phyloP scores from a whole-genome alignment of 2,888 invertebrate species.

The Galeopsomyia nigrocyanea region DNA sequence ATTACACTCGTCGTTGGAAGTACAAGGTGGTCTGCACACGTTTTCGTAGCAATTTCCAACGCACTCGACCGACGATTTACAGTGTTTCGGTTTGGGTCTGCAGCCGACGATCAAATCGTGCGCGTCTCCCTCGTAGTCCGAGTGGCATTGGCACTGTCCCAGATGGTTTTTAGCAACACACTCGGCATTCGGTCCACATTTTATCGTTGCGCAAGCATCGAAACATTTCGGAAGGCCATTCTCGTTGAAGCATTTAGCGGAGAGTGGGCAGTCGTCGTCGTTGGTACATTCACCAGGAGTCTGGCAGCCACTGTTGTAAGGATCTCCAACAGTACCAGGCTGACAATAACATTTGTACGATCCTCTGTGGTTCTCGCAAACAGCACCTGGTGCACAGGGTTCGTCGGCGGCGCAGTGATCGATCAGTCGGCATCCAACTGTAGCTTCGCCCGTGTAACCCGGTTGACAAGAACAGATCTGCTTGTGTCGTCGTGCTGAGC shows the following conservation, averaged over 20 bases:
- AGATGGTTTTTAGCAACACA: constrained; percentile 83
- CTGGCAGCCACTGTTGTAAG: constrained; percentile 86
- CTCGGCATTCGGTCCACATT: constrained; percentile 88
- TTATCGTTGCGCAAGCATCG: constrained; percentile 83
- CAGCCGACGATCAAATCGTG: constrained; percentile 80
- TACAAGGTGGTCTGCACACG: constrained; percentile 85
- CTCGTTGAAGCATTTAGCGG: constrained; percentile 81
- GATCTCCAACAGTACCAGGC: constrained; percentile 84
- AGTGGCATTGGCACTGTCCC: constrained; percentile 83
- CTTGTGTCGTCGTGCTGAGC: constrained; percentile 85
- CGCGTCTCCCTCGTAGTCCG: constrained; percentile 84
- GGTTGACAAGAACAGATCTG: constrained; percentile 87
- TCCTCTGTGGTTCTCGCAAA: constrained; percentile 85
- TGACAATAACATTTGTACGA: constrained; percentile 86
- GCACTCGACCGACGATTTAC: constrained; percentile 81
- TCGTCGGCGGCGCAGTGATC: constrained; percentile 81
- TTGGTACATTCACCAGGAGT: constrained; percentile 85
- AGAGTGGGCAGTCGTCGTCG: constrained; percentile 84
- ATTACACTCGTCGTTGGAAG: constrained; percentile 84
- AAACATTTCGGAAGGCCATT: constrained; percentile 85
- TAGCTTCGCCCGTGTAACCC: constrained; percentile 86
- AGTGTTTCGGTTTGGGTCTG: constrained; percentile 80
- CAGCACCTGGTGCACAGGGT: constrained; percentile 85
- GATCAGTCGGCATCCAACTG: constrained; percentile 78
- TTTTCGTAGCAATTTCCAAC: constrained; percentile 83